phyloP scores from a whole-genome alignment of 1,140 invertebrate species.

The Ephestia elutella region DNA sequence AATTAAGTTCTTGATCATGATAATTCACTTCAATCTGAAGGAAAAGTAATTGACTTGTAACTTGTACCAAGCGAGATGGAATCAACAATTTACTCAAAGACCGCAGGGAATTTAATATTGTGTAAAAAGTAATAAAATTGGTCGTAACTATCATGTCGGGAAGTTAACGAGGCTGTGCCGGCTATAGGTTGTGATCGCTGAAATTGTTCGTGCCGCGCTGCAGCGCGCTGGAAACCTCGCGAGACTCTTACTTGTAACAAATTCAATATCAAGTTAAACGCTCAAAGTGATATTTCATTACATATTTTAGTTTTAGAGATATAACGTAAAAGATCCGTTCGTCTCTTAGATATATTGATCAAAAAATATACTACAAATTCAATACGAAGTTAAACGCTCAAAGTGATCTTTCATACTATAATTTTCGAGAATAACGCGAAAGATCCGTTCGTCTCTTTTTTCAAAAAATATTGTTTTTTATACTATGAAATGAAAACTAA shows the following conservation, averaged over 20 bases:
- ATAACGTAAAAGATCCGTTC: too few species aligned
- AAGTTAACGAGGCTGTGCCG: constrained; percentile 46
- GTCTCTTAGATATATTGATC: too few species aligned
- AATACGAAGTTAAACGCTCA: too few species aligned
- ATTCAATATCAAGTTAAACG: constrained; percentile 17
- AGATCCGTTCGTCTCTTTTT: too few species aligned
- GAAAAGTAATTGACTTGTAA: constrained; percentile 28
- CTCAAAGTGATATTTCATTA: background rate
- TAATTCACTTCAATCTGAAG: constrained; percentile 21
- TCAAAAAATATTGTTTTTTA: too few species aligned
- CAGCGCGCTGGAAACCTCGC: constrained; percentile 12
- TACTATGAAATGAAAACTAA: too few species aligned
- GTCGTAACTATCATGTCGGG: constrained; percentile 45
- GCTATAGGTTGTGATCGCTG: constrained; percentile 1
- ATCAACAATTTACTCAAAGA: constrained; percentile 34
- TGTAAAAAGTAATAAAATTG: constrained; percentile 46
- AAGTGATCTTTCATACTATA: too few species aligned
- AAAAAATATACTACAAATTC: too few species aligned
- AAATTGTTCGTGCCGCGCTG: constrained; percentile 15
- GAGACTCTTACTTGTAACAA: constrained; percentile 15
- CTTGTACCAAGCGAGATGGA: constrained; percentile 20
- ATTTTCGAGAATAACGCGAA: too few species aligned
- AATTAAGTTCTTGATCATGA: constrained; percentile 2
- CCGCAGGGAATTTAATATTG: constrained; percentile 33
- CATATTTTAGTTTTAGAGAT: background rate